A percentile compares a stretch with the other conserved stretches of the same genome.
These are phyloP conservation scores for Craniophora ligustri DNA, from an alignment of 2,888 invertebrate genomes.

Conservation along the genomic window DNA sequence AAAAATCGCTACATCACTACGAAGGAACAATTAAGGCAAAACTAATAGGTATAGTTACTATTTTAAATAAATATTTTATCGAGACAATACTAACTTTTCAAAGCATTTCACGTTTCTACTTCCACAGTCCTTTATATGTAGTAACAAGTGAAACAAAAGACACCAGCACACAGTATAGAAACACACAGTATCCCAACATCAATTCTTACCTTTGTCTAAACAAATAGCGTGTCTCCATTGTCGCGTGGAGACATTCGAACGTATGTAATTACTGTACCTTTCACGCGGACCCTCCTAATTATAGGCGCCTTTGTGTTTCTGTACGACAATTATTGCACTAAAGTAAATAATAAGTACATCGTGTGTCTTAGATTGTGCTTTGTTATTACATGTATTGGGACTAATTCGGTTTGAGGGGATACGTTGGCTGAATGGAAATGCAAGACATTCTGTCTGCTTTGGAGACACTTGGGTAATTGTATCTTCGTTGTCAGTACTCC, in stretches of 20 bases:
- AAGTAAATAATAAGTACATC: conserved; percentile 65
- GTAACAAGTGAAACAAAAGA: neutral
- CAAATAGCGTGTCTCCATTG: conserved; percentile 59
- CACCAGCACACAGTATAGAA: neutral
- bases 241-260: conserved; percentile 51
- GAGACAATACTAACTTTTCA: too few species aligned
- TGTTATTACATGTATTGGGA: conserved; percentile 39
- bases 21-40: too few species aligned
- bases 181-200: conserved; percentile 1
- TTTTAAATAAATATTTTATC: too few species aligned
- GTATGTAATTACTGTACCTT: conserved; percentile 78
- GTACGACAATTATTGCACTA: conserved; percentile 82
- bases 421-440: neutral
- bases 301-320: conserved; percentile 74
- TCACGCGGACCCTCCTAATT: conserved; percentile 82
- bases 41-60: too few species aligned
- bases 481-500: neutral
- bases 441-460: neutral
- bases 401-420: conserved; percentile 12
- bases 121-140: neutral
- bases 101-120: too few species aligned
- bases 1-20: too few species aligned
- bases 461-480: neutral
- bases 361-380: conserved; percentile 62
- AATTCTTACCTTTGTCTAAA: conserved; percentile 56